A percentile compares a stretch with the other conserved stretches of the same genome.
These are phyloP conservation scores for Thumatha senex DNA, from an alignment of 2,888 invertebrate species.

Conservation along the genomic window DNA sequence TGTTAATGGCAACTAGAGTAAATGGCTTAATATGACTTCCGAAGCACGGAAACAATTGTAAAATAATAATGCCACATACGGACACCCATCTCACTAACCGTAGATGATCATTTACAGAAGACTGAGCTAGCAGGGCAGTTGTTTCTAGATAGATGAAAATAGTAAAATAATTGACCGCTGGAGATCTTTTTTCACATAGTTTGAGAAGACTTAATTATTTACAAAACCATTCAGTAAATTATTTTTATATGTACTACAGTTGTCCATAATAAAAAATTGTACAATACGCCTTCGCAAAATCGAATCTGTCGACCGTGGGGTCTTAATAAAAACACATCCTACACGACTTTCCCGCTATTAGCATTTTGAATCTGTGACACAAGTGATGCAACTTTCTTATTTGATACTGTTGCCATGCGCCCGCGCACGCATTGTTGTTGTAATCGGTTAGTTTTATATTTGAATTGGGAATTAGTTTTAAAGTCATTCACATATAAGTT, in stretches of 20 bases:
- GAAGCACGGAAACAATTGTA: too few species aligned
- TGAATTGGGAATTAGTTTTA: slow-evolving; percentile 1
- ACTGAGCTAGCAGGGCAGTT: too few species aligned
- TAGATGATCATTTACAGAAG: too few species aligned
- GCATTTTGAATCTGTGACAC: slow-evolving; percentile 48
- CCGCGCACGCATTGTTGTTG: slow-evolving; percentile 27
- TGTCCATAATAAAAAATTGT: slow-evolving; percentile 18
- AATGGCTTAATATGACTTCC: too few species aligned
- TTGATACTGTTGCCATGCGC: slow-evolving; percentile 29
- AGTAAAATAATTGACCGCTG: too few species aligned
- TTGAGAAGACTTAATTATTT: too few species aligned
- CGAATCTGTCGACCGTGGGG: slow-evolving; percentile 24
- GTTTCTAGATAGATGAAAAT: too few species aligned
- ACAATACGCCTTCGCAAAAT: slow-evolving; percentile 39
- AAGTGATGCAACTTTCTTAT: slow-evolving; percentile 29
- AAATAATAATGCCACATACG: too few species aligned
- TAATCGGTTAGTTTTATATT: slow-evolving; percentile 26
- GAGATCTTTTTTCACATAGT: too few species aligned
- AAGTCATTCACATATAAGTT: not conserved
- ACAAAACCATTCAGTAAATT: not conserved
- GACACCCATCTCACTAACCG: too few species aligned
- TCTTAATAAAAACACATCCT: slow-evolving; percentile 55
- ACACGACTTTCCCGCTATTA: slow-evolving; percentile 61
- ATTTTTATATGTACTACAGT: not conserved
- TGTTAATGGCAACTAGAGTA: too few species aligned